A percentile compares a stretch with the other conserved stretches of the same genome.
phyloP scores from a whole-genome alignment of 2,113 vertebrate genomes.

The Sisor rabdophorus region DNA sequence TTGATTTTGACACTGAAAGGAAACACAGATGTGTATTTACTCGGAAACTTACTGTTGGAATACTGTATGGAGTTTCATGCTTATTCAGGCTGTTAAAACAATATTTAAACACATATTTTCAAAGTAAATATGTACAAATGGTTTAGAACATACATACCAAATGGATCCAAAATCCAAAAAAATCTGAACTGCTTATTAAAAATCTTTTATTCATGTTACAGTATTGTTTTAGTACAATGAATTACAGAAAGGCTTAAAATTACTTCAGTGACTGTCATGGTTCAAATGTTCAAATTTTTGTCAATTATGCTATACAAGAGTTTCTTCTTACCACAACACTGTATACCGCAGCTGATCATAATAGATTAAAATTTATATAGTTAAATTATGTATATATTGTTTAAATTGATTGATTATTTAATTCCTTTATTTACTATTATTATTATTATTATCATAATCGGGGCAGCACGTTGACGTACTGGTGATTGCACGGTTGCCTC shows the following conservation, averaged over 20 bases:
- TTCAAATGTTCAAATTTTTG: too few relatives aligned
- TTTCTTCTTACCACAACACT: too few relatives aligned
- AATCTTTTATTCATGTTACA: background rate
- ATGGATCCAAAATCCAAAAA: background rate
- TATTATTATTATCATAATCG: too few relatives aligned
- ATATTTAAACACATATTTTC: background rate
- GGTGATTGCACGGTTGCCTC: too few relatives aligned
- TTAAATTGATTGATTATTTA: too few relatives aligned
- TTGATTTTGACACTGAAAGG: background rate
- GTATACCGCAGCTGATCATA: too few relatives aligned
- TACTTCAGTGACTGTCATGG: background rate
- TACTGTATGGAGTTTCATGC: background rate
- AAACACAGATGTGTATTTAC: background rate
- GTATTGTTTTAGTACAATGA: background rate
- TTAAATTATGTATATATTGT: too few relatives aligned
- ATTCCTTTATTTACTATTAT: too few relatives aligned
- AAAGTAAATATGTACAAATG: background rate
- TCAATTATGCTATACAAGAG: too few relatives aligned
- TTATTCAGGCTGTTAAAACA: background rate
- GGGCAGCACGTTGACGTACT: too few relatives aligned
- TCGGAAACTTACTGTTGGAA: too few relatives aligned
- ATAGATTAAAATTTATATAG: too few relatives aligned
- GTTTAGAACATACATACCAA: background rate
- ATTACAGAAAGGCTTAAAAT: background rate
- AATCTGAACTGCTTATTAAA: background rate